phyloP scores from a whole-genome alignment of 1,140 invertebrate genomes.

The Adoxophyes honmai region DNA sequence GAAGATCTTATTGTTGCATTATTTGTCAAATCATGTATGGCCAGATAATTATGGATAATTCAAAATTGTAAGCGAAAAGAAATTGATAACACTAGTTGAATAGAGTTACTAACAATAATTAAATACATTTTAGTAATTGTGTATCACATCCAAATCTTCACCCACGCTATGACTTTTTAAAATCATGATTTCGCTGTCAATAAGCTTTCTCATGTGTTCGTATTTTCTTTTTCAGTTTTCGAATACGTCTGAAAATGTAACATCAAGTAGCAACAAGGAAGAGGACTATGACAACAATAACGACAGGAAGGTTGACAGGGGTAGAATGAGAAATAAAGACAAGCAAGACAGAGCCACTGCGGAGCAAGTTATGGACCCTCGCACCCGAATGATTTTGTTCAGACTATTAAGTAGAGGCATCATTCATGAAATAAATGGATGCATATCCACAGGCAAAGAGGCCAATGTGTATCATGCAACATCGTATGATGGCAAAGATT shows the following conservation, averaged over 20 bases:
- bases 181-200: too few species aligned
- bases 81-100: too few species aligned
- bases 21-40: too few species aligned
- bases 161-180: too few species aligned
- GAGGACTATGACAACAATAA: constrained; percentile 77
- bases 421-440: constrained; percentile 93
- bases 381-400: constrained; percentile 96
- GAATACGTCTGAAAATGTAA: constrained; percentile 40
- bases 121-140: too few species aligned
- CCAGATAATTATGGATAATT: too few species aligned
- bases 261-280: constrained; percentile 40
- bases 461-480: constrained; percentile 98
- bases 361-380: constrained; percentile 97
- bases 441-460: constrained; percentile 98
- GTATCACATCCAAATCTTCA: too few species aligned
- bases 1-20: too few species aligned
- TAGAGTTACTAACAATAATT: too few species aligned
- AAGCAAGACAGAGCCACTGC: constrained; percentile 97
- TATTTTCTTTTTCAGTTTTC: constrained; percentile 47
- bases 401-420: constrained; percentile 92
- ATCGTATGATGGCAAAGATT: constrained; percentile 84
- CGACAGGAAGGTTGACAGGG: constrained; percentile 82
- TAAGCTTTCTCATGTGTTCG: too few species aligned
- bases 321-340: constrained; percentile 89
- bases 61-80: too few species aligned